Evolutionary conservation across 2,113 vertebrate species (phyloP).

Genomic region (Otocyon megalotis): DNA sequence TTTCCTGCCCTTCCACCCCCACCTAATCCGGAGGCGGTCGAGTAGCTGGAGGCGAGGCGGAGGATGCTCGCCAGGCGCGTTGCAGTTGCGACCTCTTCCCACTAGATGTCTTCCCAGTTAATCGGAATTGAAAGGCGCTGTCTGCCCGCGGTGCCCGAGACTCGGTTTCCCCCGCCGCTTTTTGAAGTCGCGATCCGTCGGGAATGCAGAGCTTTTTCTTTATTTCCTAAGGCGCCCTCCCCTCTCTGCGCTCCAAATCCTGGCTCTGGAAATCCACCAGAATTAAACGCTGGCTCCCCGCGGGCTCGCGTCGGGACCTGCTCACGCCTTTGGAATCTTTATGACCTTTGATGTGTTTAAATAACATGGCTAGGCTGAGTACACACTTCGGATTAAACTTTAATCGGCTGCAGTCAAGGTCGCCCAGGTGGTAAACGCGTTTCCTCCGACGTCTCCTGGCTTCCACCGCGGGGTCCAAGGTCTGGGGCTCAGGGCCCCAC

Average conservation of each 20-base stretch:
- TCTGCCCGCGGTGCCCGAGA: neutral
- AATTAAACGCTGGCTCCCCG: slow-evolving; percentile 74
- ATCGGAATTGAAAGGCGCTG: slow-evolving; percentile 62
- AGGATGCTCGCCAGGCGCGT: neutral
- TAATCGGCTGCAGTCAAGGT: slow-evolving; percentile 90
- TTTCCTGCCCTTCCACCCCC: neutral
- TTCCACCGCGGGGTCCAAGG: slow-evolving; percentile 80
- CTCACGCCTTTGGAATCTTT: slow-evolving; percentile 86
- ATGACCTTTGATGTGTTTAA: slow-evolving; percentile 89
- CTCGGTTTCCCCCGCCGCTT: slow-evolving; percentile 46
- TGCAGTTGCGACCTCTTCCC: slow-evolving; percentile 88
- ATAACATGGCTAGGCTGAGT: slow-evolving; percentile 86
- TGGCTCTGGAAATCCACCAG: slow-evolving; percentile 70
- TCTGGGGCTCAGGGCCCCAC: slow-evolving; percentile 67
- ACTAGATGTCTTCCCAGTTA: slow-evolving; percentile 91
- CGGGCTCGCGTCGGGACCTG: slow-evolving; percentile 50
- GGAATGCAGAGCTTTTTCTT: slow-evolving; percentile 40
- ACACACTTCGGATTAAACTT: slow-evolving; percentile 90
- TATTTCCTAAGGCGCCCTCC: accelerated
- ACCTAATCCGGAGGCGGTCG: no score
- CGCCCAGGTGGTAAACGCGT: slow-evolving; percentile 89
- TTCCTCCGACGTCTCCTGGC: slow-evolving; percentile 85
- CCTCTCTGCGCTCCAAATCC: neutral
- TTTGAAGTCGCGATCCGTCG: neutral
- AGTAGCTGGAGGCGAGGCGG: neutral